Base-by-base conservation (phyloP, 2,113 vertebrate genomes). In the Rhizomys pruinosus region DNA sequence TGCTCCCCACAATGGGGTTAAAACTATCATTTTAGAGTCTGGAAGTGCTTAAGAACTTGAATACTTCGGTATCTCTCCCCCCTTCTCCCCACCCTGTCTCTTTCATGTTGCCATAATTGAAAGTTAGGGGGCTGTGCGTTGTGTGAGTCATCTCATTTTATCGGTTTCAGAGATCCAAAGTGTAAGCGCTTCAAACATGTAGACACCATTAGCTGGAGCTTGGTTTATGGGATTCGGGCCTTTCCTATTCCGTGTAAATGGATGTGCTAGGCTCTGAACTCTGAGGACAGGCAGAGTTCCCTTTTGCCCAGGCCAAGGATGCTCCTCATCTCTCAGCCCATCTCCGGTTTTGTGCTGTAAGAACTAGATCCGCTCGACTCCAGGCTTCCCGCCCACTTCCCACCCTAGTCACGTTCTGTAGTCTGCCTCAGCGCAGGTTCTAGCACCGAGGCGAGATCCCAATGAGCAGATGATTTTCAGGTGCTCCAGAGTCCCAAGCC, bases 361-460 rank as follows among this genome's bases (percentile, higher is more conserved):
- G 55, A 59, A 71, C 52, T 39, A 90, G 59, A 39, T 63, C 23
- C 39, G 37, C 52, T 29, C 10, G 34, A 23, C 55, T 82, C 69
- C 78, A 9, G 63, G 69, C 84, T 25, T 66, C 37, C 2, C 44
- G n/a, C 57, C 77, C 47, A 52, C 84, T 92, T 95, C 94, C 91
- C 72, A 57, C 90, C 64, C 64, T 17, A 25, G 69, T 74, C 66
- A 20, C 29, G 0, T 6, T 1, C 37, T 9, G 1, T 59, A 59
- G n/a, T 9, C 0, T 9, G 78, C 32, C 42, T 84, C 44, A 16
- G 0, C 59, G 78, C 63, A 77, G 52, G n/a, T 66, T 64, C 34
- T 1, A 64, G 69, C 8, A 39, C 44, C 2, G 27, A 91, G 71
- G 59, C 32, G 34, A 78, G 68, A 63, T 68, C 68, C 72, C 34